phyloP scores from a whole-genome alignment of 2,797 vertebrate genomes.

The Carcharodon carcharias region DNA sequence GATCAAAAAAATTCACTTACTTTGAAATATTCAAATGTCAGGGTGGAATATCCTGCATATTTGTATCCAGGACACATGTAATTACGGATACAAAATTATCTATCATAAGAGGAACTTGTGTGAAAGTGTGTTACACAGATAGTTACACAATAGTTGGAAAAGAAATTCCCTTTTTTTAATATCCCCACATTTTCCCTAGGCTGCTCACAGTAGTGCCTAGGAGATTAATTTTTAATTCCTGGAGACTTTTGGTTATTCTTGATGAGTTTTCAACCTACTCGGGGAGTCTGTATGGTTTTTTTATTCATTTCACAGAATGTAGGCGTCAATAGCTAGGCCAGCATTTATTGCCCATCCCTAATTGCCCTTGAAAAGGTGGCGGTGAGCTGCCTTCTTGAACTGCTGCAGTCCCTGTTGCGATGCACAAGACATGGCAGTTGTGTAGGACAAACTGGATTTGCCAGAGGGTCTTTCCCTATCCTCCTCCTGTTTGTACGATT shows the following conservation, averaged over 20 bases:
- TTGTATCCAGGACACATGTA: not conserved
- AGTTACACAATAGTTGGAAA: not conserved
- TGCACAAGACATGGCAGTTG: not conserved
- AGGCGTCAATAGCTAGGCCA: too few species aligned
- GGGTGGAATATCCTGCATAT: not conserved
- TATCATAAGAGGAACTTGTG: not conserved
- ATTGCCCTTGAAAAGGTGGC: too few species aligned
- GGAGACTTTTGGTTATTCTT: not conserved
- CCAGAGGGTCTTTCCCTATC: not conserved
- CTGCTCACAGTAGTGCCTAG: not conserved
- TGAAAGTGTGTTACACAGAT: not conserved
- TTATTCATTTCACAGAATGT: too few species aligned
- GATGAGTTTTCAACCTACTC: not conserved
- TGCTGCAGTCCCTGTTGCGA: not conserved
- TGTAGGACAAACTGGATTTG: too few species aligned
- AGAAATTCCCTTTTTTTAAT: not conserved
- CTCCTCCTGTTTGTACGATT: not conserved
- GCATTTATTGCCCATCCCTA: too few species aligned
- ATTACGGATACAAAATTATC: not conserved
- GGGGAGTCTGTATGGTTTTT: not conserved
- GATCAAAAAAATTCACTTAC: not conserved
- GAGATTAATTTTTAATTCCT: not conserved
- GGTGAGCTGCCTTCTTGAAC: too few species aligned
- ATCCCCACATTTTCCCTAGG: not conserved
- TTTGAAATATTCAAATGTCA: not conserved